A percentile compares a stretch with the other conserved stretches of the same genome.
These are phyloP conservation scores for Julus scanicus DNA, from an alignment of 2,888 invertebrate species.

Conservation along the genomic window DNA sequence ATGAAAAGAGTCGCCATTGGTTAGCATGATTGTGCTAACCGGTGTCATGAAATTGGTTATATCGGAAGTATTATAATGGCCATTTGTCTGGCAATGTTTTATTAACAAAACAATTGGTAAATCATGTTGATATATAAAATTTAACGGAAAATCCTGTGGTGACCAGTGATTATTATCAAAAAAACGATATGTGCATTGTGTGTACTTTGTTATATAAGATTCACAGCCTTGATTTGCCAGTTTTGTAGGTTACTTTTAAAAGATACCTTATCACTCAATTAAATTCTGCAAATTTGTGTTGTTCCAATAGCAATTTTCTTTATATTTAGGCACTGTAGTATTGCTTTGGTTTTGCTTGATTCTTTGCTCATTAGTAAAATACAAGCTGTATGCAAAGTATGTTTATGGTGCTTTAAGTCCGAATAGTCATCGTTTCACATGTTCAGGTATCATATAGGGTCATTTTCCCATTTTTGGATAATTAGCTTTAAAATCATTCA, in stretches of 20 bases:
- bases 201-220: too few species aligned
- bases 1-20: not conserved
- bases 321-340: not conserved
- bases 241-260: too few species aligned
- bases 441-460: not conserved
- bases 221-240: too few species aligned
- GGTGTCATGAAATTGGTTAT: not conserved
- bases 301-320: not conserved
- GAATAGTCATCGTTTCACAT: not conserved
- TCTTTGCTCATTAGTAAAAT: not conserved
- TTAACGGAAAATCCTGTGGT: not conserved
- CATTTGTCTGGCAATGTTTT: not conserved
- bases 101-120: conserved; percentile 3
- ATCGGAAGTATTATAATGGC: not conserved
- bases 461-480: not conserved
- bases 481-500: too few species aligned
- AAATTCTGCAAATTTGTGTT: not conserved
- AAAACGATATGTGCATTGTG: too few species aligned
- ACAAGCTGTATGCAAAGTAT: not conserved
- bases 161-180: not conserved
- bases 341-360: not conserved
- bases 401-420: not conserved
- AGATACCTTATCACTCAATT: too few species aligned
- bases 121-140: not conserved
- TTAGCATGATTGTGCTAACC: not conserved